A percentile compares a stretch with the other conserved stretches of the same genome.
Evolutionary conservation across 35 echinoderm and acorn worm genomes (phyloP).

Genomic region (Stichopus chloronotus): DNA sequence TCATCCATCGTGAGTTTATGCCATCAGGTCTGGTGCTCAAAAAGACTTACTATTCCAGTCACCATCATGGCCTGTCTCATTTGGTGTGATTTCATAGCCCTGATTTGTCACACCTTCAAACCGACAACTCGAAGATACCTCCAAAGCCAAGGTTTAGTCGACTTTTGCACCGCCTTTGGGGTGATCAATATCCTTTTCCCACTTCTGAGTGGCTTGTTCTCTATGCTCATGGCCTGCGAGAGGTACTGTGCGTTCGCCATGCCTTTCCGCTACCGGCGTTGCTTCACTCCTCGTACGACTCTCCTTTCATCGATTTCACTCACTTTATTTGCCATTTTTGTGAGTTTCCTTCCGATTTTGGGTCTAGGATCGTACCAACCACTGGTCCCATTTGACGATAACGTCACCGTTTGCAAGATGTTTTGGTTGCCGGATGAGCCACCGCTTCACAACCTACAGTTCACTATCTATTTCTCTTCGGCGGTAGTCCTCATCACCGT

Average conservation of each 20-base stretch:
- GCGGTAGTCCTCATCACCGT: background rate
- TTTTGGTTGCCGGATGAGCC: constrained; percentile 26
- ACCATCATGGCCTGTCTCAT: constrained; percentile 19
- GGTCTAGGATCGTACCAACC: constrained; percentile 23
- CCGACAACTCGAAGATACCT: background rate
- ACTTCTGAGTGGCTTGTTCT: constrained; percentile 1
- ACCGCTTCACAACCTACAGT: constrained; percentile 13
- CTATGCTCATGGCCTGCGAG: constrained; percentile 31
- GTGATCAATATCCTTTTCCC: constrained; percentile 25
- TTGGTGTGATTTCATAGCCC: constrained; percentile 33
- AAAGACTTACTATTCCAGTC: constrained; percentile 10
- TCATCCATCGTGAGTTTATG: background rate
- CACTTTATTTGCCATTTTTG: background rate
- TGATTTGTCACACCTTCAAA: background rate
- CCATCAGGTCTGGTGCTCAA: background rate
- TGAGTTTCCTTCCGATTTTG: constrained; percentile 18
- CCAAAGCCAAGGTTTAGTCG: background rate
- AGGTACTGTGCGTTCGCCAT: constrained; percentile 16
- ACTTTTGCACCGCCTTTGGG: constrained; percentile 27
- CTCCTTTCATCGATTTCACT: background rate
- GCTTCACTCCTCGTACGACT: constrained; percentile 1
- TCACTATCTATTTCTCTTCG: background rate
- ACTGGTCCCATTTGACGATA: background rate
- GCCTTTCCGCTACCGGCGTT: constrained; percentile 8
- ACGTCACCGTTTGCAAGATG: background rate